Conservation (phyloP, 2,113 vertebrate genomes). For the human region DNA sequence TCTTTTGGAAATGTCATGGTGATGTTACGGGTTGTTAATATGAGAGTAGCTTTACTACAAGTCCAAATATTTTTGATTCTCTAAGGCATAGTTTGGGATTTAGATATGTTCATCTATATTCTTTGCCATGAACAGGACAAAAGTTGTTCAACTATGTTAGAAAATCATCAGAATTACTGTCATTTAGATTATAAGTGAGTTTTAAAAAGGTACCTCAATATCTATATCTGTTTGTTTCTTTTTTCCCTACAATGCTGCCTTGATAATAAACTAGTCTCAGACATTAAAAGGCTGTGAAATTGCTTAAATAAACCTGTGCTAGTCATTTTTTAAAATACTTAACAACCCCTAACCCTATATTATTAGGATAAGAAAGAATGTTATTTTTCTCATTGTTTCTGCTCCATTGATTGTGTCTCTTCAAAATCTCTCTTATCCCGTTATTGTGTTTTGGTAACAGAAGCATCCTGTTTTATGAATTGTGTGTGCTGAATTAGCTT, state of each 20-base stretch:
- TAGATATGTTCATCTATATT: background rate
- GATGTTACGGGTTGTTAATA: background rate
- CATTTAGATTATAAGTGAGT: background rate
- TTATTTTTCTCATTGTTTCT: slow-evolving; percentile 61
- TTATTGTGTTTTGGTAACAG: slow-evolving; percentile 64
- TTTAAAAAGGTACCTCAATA: background rate
- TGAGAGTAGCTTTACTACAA: background rate
- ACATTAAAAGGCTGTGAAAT: slow-evolving; percentile 46
- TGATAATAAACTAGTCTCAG: slow-evolving; percentile 21
- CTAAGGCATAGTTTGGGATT: background rate
- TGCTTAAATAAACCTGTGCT: slow-evolving; percentile 59
- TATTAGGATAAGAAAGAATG: slow-evolving; percentile 57
- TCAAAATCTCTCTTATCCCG: slow-evolving; percentile 4
- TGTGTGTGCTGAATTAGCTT: slow-evolving; percentile 54
- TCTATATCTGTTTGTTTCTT: background rate
- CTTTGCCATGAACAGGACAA: background rate
- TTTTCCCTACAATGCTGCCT: background rate
- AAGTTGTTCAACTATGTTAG: background rate
- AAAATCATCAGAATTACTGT: background rate
- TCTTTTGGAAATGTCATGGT: background rate
- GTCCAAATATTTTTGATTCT: slow-evolving; percentile 8
- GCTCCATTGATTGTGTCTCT: slow-evolving; percentile 60
- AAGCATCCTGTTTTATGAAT: slow-evolving; percentile 66
- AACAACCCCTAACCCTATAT: slow-evolving; percentile 53
- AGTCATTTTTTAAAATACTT: slow-evolving; percentile 50